Percentiles rank a stretch among this genome's conserved stretches.
phyloP scores from a whole-genome alignment of 2,797 vertebrate genomes.

The Lepus oiostolus region DNA sequence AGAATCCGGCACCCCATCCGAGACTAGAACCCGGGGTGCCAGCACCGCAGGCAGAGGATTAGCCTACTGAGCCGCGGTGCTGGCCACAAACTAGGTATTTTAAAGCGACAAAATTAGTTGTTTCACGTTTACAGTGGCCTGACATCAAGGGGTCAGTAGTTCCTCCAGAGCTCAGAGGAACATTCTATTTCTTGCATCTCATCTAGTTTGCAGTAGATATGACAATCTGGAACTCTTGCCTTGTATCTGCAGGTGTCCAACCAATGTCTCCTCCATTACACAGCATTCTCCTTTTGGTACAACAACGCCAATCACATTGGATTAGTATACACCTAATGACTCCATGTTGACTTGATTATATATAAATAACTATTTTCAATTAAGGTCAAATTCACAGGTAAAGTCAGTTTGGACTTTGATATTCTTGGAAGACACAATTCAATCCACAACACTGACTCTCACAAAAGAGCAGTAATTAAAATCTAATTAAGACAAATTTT shows the following conservation, averaged over 20 bases:
- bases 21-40: too few species aligned
- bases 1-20: too few species aligned
- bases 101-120: background rate
- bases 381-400: background rate
- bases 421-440: background rate
- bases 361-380: background rate
- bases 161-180: background rate
- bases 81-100: too few species aligned
- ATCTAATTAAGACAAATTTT: background rate
- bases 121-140: background rate
- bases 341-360: background rate
- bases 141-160: fast-evolving
- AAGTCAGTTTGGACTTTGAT: background rate
- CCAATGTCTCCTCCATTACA: fast-evolving
- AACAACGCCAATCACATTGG: background rate
- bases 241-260: fast-evolving
- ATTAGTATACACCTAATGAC: background rate
- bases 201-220: background rate
- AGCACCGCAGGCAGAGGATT: too few species aligned
- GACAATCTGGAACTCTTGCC: too few species aligned
- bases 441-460: background rate
- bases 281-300: background rate
- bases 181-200: background rate
- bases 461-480: background rate
- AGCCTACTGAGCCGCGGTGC: too few species aligned